A percentile compares a stretch with the other conserved stretches of the same genome.
Conservation (phyloP, 2,113 vertebrate genomes). For the Cyphomyrus plagiostoma region DNA sequence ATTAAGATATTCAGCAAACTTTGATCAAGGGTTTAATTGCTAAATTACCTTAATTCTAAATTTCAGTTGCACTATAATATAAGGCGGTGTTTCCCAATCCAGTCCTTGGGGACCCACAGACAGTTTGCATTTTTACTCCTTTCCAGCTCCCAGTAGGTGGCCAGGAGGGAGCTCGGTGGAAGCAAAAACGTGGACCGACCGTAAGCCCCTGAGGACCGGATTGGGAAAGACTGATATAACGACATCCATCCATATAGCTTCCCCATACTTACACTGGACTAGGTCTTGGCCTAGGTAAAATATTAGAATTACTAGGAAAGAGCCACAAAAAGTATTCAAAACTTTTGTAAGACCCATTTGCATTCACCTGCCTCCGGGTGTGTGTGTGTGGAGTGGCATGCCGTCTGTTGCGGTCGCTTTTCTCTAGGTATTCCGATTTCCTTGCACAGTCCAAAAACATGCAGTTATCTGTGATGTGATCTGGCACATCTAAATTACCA, state of each 20-base stretch:
- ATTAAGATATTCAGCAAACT: background rate
- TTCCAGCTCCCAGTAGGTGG: background rate
- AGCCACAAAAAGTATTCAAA: background rate
- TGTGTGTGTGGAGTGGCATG: background rate
- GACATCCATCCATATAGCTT: background rate
- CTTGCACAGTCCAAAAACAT: background rate
- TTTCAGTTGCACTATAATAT: background rate
- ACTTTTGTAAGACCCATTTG: background rate
- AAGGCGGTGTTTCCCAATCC: background rate
- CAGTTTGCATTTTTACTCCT: background rate
- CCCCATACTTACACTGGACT: background rate
- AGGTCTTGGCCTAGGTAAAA: background rate
- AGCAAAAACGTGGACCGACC: background rate
- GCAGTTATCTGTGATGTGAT: background rate
- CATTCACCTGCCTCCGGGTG: background rate
- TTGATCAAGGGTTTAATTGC: background rate
- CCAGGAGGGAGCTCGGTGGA: no score
- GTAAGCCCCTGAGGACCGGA: background rate
- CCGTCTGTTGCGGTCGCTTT: background rate
- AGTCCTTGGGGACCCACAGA: background rate
- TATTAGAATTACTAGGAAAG: background rate
- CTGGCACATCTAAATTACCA: background rate
- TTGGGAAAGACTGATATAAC: background rate
- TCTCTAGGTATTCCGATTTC: background rate
- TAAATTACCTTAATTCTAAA: background rate